These are phyloP conservation scores for Drosophila suboccidentalis DNA, from an alignment of 2,888 invertebrate genomes.

Conservation along the genomic window DNA sequence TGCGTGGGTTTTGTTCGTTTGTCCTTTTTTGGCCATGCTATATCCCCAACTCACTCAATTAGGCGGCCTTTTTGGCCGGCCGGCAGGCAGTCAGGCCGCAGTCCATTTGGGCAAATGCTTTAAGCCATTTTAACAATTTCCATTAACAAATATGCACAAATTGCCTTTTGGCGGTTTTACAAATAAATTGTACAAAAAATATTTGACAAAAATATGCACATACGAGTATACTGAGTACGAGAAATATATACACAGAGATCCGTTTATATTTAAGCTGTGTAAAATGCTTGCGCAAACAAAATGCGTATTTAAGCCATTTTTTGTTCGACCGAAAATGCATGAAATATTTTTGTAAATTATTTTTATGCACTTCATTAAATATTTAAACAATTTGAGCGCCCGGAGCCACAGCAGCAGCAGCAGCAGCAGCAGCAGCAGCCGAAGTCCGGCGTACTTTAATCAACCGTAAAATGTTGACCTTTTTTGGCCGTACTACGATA, in stretches of 20 bases:
- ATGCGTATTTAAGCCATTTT: slow-evolving; percentile 46
- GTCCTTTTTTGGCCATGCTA: slow-evolving; percentile 44
- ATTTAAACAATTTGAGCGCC: slow-evolving; percentile 74
- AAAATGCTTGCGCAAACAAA: slow-evolving; percentile 37
- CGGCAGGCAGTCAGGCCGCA: slow-evolving; percentile 17
- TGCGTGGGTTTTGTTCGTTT: slow-evolving; percentile 36
- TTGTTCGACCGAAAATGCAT: slow-evolving; percentile 71
- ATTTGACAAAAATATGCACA: slow-evolving; percentile 73
- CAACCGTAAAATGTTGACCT: slow-evolving; percentile 82
- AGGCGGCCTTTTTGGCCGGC: slow-evolving; percentile 37
- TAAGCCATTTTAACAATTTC: slow-evolving; percentile 83
- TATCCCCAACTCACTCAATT: slow-evolving; percentile 69
- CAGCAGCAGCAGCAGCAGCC: not conserved
- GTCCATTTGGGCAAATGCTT: slow-evolving; percentile 73
- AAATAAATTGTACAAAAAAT: slow-evolving; percentile 74
- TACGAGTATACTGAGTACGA: slow-evolving; percentile 1
- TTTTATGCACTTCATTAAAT: slow-evolving; percentile 78
- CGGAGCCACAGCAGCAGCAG: slow-evolving; percentile 32
- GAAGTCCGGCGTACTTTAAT: slow-evolving; percentile 76
- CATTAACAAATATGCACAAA: slow-evolving; percentile 83
- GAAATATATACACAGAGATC: slow-evolving; percentile 10
- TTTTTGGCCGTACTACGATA: slow-evolving; percentile 41
- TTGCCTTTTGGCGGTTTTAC: slow-evolving; percentile 81
- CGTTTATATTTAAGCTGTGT: slow-evolving; percentile 1
- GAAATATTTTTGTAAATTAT: slow-evolving; percentile 77